Conservation (phyloP, 2,797 vertebrate genomes). For the Xenopus petersii region DNA sequence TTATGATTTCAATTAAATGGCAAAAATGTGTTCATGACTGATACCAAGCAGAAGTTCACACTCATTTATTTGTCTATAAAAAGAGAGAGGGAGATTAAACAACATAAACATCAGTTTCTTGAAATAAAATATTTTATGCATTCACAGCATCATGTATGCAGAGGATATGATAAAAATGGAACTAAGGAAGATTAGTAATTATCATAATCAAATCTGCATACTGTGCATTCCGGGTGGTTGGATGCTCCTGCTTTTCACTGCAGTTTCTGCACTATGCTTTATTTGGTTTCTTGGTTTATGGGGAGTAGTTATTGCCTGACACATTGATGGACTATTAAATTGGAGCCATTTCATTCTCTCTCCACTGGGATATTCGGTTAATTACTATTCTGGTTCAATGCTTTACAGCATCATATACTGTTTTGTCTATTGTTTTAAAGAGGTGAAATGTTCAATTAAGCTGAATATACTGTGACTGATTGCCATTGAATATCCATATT, state of each 20-base stretch:
- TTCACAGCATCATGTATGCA: slow-evolving; percentile 27
- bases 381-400: slow-evolving; percentile 33
- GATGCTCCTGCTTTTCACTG: slow-evolving; percentile 20
- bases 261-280: slow-evolving; percentile 18
- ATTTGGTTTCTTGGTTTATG: slow-evolving; percentile 39
- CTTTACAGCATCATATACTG: slow-evolving; percentile 20
- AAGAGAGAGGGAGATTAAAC: slow-evolving; percentile 14
- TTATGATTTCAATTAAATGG: slow-evolving; percentile 26
- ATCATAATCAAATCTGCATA: slow-evolving; percentile 45
- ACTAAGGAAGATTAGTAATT: slow-evolving; percentile 37
- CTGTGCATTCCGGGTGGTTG: slow-evolving; percentile 28
- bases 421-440: slow-evolving; percentile 23
- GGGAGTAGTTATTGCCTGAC: slow-evolving; percentile 25
- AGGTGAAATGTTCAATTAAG: slow-evolving; percentile 22
- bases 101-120: slow-evolving; percentile 17
- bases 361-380: slow-evolving; percentile 30
- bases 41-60: slow-evolving; percentile 15
- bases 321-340: slow-evolving; percentile 44
- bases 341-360: slow-evolving; percentile 30
- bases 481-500: slow-evolving; percentile 18
- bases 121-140: slow-evolving; percentile 32
- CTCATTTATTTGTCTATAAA: slow-evolving; percentile 14
- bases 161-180: slow-evolving; percentile 24
- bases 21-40: slow-evolving; percentile 15
- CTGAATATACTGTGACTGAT: slow-evolving; percentile 14